Conservation (phyloP, 1,140 invertebrate species). For the Saccostrea cuccullata region DNA sequence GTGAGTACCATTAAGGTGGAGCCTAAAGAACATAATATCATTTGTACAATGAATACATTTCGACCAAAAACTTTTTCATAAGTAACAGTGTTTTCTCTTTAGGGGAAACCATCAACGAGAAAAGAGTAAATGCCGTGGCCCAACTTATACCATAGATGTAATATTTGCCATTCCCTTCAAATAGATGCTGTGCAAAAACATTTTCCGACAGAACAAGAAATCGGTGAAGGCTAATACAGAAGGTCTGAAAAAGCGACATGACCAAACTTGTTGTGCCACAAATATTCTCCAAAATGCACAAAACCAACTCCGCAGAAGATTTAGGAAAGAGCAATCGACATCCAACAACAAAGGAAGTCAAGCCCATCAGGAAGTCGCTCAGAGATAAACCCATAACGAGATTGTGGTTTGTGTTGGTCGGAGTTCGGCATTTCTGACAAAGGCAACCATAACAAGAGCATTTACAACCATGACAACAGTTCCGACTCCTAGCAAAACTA, state of each 20-base stretch:
- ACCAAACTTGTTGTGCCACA: not conserved
- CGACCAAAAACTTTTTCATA: not conserved
- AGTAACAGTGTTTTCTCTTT: not conserved
- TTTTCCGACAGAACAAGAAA: not conserved
- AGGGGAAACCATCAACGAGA: not conserved
- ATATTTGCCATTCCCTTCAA: not conserved
- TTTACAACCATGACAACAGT: not conserved
- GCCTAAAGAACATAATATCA: not conserved
- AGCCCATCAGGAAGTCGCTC: conserved; percentile 8
- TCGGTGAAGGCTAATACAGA: not conserved
- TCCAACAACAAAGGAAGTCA: not conserved
- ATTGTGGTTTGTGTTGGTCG: not conserved
- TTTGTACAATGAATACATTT: not conserved
- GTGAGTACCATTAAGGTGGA: not conserved
- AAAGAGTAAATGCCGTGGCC: not conserved
- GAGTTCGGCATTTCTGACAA: not conserved
- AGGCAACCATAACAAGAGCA: not conserved
- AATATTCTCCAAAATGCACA: not conserved
- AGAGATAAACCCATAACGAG: not conserved
- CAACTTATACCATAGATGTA: not conserved
- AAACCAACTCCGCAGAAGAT: not conserved
- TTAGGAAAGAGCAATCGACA: not conserved
- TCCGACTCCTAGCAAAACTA: not conserved
- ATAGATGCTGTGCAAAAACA: not conserved
- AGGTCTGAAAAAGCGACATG: not conserved